Evolutionary conservation across 1,140 invertebrate species (phyloP).

Genomic region (Protaetia brevitarsis): DNA sequence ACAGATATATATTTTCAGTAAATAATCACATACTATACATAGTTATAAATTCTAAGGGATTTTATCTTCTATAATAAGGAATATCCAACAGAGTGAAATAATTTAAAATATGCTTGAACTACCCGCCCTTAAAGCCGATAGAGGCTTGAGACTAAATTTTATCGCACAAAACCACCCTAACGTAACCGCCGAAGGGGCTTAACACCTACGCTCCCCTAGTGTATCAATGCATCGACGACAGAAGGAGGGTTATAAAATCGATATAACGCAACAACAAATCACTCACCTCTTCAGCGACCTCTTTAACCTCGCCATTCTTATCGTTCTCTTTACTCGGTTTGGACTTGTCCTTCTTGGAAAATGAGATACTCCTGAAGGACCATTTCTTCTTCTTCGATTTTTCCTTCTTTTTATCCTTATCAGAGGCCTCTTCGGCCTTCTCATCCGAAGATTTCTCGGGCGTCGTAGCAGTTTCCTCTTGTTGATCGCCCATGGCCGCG

Average conservation of each 20-base stretch:
- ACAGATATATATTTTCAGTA: too few species aligned
- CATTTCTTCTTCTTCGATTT: constrained; percentile 83
- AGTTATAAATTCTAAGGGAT: too few species aligned
- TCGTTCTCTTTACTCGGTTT: constrained; percentile 68
- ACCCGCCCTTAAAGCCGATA: not conserved
- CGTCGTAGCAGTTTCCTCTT: constrained; percentile 58
- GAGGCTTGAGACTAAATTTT: not conserved
- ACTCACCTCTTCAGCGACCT: constrained; percentile 47
- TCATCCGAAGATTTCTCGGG: constrained; percentile 49
- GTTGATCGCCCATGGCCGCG: constrained; percentile 50
- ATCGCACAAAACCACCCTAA: not conserved
- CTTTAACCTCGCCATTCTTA: constrained; percentile 47
- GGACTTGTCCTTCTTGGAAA: constrained; percentile 79
- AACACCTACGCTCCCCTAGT: not conserved
- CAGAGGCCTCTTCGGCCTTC: constrained; percentile 60
- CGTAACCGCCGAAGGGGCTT: not conserved
- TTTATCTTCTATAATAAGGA: too few species aligned
- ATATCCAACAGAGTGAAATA: too few species aligned
- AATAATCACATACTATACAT: too few species aligned
- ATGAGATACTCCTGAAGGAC: constrained; percentile 78
- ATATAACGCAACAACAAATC: constrained; percentile 9
- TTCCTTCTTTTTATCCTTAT: constrained; percentile 72
- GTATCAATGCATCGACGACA: not conserved
- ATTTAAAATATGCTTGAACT: too few species aligned
- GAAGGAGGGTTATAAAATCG: not conserved